Conservation (phyloP, 2,113 vertebrate species). For the Chionodraco myersi region DNA sequence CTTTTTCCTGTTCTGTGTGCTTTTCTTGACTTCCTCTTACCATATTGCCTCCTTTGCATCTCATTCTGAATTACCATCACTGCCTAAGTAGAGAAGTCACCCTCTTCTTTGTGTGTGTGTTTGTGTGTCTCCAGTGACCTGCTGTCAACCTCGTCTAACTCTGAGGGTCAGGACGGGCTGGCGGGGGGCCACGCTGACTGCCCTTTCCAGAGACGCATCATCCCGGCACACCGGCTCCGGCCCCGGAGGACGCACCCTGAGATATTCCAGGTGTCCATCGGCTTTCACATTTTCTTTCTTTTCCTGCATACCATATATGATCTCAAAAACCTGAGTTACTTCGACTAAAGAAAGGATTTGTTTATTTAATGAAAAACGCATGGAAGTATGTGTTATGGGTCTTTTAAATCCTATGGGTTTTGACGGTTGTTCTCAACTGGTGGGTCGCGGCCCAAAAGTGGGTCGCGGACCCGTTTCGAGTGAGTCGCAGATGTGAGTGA, state of each 20-base stretch:
- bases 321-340: neutral
- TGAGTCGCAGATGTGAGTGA: too few species aligned
- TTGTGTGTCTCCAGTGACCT: constrained; percentile 84
- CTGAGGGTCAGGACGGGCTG: constrained; percentile 89
- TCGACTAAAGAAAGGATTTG: neutral
- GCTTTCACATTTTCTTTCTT: neutral
- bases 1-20: neutral
- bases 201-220: constrained; percentile 90
- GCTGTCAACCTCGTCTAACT: constrained; percentile 92
- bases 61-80: neutral
- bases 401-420: neutral
- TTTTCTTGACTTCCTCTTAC: neutral
- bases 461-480: too few species aligned
- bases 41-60: neutral
- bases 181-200: constrained; percentile 85
- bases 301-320: neutral
- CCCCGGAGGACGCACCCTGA: constrained; percentile 91
- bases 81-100: neutral
- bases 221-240: constrained; percentile 88
- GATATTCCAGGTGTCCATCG: constrained; percentile 86
- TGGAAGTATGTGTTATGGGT: neutral
- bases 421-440: too few species aligned
- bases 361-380: neutral
- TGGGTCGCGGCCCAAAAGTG: too few species aligned
- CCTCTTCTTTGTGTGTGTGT: constrained; percentile 12